Evolutionary conservation across 1,140 invertebrate genomes (phyloP).

Genomic region (Trichonephila clavipes): DNA sequence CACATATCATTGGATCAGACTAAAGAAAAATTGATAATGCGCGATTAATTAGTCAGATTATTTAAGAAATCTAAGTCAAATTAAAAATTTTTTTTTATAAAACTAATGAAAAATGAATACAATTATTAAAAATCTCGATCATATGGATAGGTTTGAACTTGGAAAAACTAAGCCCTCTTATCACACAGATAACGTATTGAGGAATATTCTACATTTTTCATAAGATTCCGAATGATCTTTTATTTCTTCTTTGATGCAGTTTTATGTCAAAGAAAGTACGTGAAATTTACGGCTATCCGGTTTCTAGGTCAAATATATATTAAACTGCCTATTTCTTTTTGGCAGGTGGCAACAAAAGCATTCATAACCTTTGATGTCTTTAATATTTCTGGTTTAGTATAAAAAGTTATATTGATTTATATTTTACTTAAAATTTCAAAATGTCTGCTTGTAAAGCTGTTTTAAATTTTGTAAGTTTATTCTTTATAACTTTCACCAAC

Average conservation of each 20-base stretch:
- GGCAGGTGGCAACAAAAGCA: background rate
- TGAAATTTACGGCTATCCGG: no score
- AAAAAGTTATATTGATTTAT: background rate
- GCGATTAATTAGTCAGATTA: background rate
- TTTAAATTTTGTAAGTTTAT: conserved; percentile 16
- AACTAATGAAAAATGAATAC: background rate
- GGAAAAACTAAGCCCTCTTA: background rate
- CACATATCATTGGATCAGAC: background rate
- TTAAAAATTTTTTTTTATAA: background rate
- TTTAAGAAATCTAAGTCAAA: background rate
- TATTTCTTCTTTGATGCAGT: no score
- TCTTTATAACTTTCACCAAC: background rate
- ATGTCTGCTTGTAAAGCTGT: conserved; percentile 24
- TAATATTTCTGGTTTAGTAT: background rate
- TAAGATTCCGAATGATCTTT: no score
- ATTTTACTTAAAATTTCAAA: background rate
- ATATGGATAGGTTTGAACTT: background rate
- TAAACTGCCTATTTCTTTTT: background rate
- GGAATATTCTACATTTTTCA: no score
- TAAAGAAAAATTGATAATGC: background rate
- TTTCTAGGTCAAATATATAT: no score
- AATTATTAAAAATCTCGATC: background rate
- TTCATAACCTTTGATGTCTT: conserved; percentile 5
- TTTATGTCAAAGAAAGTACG: no score
- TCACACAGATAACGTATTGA: no score